A percentile compares a stretch with the other conserved stretches of the same genome.
Evolutionary conservation across 2,113 vertebrate species (phyloP).

Genomic region (Natator depressus): DNA sequence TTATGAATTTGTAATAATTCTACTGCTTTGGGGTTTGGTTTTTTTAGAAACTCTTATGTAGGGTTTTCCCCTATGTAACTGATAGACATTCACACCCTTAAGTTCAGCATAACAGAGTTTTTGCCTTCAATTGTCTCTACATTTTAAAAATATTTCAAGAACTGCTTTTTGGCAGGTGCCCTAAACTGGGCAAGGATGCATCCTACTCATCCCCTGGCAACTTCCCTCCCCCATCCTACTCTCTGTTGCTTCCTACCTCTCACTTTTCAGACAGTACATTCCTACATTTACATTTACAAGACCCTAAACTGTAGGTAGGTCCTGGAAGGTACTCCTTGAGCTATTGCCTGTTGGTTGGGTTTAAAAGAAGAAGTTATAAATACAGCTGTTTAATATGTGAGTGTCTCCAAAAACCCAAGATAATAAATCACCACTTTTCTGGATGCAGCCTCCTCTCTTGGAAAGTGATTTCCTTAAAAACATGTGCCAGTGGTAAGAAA

Average conservation of each 20-base stretch:
- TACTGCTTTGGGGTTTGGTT: too few relatives aligned
- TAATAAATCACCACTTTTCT: not conserved
- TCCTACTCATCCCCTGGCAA: not conserved
- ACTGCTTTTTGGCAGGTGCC: too few relatives aligned
- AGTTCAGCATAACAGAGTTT: not conserved
- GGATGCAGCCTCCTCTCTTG: not conserved
- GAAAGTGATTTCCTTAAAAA: not conserved
- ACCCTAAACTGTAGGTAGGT: conserved; percentile 14
- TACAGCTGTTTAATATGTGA: not conserved
- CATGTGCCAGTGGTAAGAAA: not conserved
- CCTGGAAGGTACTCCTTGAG: not conserved
- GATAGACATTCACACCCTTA: not conserved
- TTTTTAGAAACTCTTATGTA: too few relatives aligned
- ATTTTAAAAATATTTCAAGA: not conserved
- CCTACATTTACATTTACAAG: conserved; percentile 14
- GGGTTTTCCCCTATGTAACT: too few relatives aligned
- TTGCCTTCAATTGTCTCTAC: not conserved
- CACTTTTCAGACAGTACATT: conserved; percentile 32
- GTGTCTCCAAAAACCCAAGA: not conserved
- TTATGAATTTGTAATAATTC: too few relatives aligned
- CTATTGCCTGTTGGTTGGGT: too few relatives aligned
- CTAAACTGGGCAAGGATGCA: not conserved
- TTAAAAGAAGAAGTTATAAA: not conserved
- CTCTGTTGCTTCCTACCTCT: conserved; percentile 43
- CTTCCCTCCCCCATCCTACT: conserved; percentile 24